Evolutionary conservation across 2,113 vertebrate species (phyloP), one percentile per base, ranked within the genome.

Genomic region (Siniperca knerii): DNA sequence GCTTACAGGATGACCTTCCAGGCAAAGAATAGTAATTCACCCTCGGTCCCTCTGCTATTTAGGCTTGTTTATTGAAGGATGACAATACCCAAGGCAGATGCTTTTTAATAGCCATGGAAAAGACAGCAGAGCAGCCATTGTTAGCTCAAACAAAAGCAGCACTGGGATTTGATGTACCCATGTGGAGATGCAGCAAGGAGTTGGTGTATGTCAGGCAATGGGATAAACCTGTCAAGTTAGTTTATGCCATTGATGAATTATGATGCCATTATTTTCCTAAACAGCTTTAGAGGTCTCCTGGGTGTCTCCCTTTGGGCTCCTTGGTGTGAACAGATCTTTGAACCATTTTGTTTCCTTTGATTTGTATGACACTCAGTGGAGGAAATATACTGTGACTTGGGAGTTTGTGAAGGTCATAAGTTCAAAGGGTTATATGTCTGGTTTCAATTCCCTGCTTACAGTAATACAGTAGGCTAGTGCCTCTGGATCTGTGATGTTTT

Each of bases 211-310:
- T 88, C 85, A 87, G 64, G 54, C 67, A 77, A 74, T 50, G 79
- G 82, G 81, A 88, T 86, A 80, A 93, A 94, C 64, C 78, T 93
- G 87, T 91, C 89, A 88, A 79, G 35, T 75, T 75, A 81, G 82
- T 92, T 91, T 87, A 92, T 78, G 87, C 92, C 90, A 87, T 33
- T 81, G 72, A 88, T 72, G 55, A 88, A 83, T 89, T 89, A 89
- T 83, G 77, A 85, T 42, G 29, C 29, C n/a, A 23, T 82, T 72
- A 76, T 82, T 75, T 82, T 75, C 33, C 55, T 75, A 65, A 78
- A 84, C 80, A 67, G 68, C 64, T 79, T 74, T 48, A 88, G 81
- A 54, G 44, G 75, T 80, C 78, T 81, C 77, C 71, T 52, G 75
- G 80, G 73, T 62, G 1, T 6, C 10, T 75, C 50, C 20, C 11